Percentiles rank a stretch among this genome's conserved stretches.
Evolutionary conservation across 2,888 invertebrate species (phyloP).

Genomic region (Tinea trinotella): DNA sequence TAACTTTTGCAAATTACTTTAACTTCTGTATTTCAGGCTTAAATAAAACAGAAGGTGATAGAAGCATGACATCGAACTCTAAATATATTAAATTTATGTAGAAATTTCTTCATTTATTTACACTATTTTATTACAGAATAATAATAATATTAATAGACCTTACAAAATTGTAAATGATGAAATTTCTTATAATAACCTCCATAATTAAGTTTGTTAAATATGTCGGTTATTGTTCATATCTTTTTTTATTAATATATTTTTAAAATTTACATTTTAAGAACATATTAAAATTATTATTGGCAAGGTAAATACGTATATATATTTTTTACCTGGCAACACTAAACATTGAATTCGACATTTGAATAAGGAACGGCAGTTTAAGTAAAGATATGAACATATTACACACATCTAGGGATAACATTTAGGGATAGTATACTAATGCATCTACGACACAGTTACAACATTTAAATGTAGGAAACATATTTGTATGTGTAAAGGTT

Average conservation of each 20-base stretch:
- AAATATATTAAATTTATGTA: slow-evolving; percentile 28
- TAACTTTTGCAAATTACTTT: neutral
- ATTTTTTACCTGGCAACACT: too few relatives aligned
- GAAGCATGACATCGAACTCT: slow-evolving; percentile 49
- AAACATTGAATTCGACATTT: too few relatives aligned
- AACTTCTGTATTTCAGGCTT: slow-evolving; percentile 46
- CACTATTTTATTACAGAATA: slow-evolving; percentile 18
- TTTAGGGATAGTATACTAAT: neutral
- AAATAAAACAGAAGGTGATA: slow-evolving; percentile 58
- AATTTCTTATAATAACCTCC: slow-evolving; percentile 44
- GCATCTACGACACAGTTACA: slow-evolving; percentile 8
- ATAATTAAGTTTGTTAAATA: slow-evolving; percentile 32
- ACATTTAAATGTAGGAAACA: neutral
- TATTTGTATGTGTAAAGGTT: neutral
- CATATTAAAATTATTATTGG: too few relatives aligned
- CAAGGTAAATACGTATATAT: too few relatives aligned
- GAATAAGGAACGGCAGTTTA: neutral
- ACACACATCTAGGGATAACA: slow-evolving; percentile 2
- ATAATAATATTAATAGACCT: neutral
- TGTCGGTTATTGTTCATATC: slow-evolving; percentile 6
- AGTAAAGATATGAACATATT: neutral
- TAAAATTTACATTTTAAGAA: neutral
- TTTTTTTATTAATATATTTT: too few relatives aligned
- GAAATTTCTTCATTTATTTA: slow-evolving; percentile 41
- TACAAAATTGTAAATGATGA: slow-evolving; percentile 38